Percentiles rank a stretch among this genome's conserved stretches.
Evolutionary conservation across 2,888 invertebrate genomes (phyloP).

Genomic region (Machimus atricapillus): DNA sequence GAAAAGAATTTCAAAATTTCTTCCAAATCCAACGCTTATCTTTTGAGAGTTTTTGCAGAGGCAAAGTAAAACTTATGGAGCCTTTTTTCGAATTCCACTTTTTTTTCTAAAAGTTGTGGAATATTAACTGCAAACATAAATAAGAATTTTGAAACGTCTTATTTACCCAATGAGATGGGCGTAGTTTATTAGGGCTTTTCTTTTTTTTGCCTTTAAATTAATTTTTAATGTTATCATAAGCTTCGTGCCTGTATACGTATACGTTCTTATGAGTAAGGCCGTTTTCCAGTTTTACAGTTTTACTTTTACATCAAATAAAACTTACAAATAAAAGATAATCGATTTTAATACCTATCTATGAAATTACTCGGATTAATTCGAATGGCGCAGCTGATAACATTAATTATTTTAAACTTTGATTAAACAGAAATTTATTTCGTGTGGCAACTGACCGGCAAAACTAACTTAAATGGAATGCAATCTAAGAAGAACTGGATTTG

Average conservation of each 20-base stretch:
- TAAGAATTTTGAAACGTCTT: neutral
- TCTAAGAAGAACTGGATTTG: neutral
- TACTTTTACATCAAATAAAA: neutral
- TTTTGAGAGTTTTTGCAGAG: neutral
- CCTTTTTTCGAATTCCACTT: neutral
- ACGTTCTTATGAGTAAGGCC: neutral
- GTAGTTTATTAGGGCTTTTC: neutral
- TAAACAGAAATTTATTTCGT: neutral
- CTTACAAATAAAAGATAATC: neutral
- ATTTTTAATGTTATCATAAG: neutral
- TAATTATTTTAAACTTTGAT: neutral
- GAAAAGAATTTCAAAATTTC: neutral
- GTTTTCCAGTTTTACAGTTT: neutral
- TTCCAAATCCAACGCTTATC: neutral
- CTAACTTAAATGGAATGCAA: neutral
- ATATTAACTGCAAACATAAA: neutral
- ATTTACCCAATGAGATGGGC: neutral
- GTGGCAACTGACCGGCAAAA: neutral
- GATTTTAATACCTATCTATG: neutral
- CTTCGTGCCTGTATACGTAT: neutral
- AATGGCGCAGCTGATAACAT: neutral
- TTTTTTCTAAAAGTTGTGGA: neutral
- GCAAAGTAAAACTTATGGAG: neutral
- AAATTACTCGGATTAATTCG: neutral
- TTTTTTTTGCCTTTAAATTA: neutral